Evolutionary conservation across 2,797 vertebrate species (phyloP), one percentile per base, ranked within the genome.

Genomic region (Cuculus canorus): DNA sequence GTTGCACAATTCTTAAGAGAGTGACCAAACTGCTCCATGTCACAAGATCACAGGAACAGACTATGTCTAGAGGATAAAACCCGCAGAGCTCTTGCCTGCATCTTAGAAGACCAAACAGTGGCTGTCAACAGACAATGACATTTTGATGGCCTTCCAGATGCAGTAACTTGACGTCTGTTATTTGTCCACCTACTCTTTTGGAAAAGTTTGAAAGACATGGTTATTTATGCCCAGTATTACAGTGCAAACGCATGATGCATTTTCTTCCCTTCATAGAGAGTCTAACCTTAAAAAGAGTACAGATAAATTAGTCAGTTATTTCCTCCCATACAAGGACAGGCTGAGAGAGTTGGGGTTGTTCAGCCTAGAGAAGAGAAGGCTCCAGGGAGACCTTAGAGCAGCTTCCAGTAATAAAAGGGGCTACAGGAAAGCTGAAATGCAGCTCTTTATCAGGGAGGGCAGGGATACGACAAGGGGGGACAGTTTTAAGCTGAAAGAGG

Each of bases 181-280:
- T 11, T 17, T 24, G 7, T 23, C 25, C 50, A 85, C 2, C 30
- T 27, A 22, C 22, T 64, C 30, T 17, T 86, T 18, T 10, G 32
- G 13, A 21, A 19, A 57, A 22, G 8, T 50, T 10, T 32, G 13
- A 52, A 82, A 32, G 27, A 24, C 5, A 3, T 0, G 2, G 21
- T 15, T 13, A 30, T 57, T 65, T 30, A 33, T 4, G 9, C 15
- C 17, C 8, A 19, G 30, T 17, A 17, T 21, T 45, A 50, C 1
- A 50, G 27, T 0, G 1, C 39, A 59, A 56, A 60, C 3, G 7
- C 24, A 54, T 2, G 8, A 39, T 1, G 2, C 2, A 13, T 15
- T 66, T n/a, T 43, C 27, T n/a, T 11, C 22, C 16, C 30, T 54
- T 80, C 21, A 7, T 35, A 41, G 13, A 41, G 4, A n/a, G 18